These are phyloP conservation scores for Eurystomus glaucurus DNA, from an alignment of 2,797 vertebrate species.

Conservation along the genomic window DNA sequence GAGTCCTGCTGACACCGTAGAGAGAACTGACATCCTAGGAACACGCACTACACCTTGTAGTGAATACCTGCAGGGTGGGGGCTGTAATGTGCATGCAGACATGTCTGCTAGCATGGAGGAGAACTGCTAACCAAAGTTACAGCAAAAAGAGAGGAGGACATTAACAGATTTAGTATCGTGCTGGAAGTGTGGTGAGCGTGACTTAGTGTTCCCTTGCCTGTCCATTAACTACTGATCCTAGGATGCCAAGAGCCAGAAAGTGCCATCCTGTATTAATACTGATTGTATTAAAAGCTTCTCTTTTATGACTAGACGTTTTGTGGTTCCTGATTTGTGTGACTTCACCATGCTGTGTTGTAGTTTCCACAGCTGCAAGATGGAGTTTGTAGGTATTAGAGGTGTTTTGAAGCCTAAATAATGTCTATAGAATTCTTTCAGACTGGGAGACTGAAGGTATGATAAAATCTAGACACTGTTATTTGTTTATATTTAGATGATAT, in stretches of 20 bases:
- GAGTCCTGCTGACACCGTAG: neutral
- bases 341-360: neutral
- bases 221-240: conserved; percentile 4
- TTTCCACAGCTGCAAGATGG: neutral
- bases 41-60: accelerated
- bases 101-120: neutral
- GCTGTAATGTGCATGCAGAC: neutral
- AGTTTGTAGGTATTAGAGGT: neutral
- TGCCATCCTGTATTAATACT: neutral
- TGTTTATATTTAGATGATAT: neutral
- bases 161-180: neutral
- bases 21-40: neutral
- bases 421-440: neutral
- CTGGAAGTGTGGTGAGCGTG: neutral
- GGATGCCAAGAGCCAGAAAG: neutral
- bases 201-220: conserved; percentile 14
- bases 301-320: neutral
- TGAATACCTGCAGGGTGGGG: neutral
- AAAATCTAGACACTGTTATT: neutral
- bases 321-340: neutral
- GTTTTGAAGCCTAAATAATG: neutral
- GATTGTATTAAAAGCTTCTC: neutral
- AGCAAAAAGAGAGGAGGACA: neutral
- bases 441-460: neutral
- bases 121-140: neutral